A percentile compares a stretch with the other conserved stretches of the same genome.
phyloP scores from a whole-genome alignment of 2,888 invertebrate genomes.

The Eristalis pertinax region DNA sequence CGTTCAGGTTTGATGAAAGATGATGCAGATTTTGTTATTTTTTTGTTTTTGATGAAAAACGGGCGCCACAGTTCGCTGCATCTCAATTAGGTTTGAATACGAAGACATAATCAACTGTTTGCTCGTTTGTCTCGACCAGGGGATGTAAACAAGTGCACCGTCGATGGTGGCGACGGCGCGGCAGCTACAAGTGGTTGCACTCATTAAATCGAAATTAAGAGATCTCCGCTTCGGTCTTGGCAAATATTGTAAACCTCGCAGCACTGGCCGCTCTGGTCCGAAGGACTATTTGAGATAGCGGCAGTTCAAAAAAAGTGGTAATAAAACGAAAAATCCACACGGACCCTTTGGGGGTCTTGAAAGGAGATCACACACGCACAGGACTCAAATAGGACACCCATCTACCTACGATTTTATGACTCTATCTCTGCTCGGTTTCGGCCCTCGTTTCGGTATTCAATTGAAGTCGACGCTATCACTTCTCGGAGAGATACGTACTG shows the following conservation, averaged over 20 bases:
- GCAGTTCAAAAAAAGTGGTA: constrained; percentile 35
- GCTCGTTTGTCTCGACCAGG: constrained; percentile 42
- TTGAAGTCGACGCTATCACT: constrained; percentile 6
- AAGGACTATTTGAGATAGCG: background rate
- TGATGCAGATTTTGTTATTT: background rate
- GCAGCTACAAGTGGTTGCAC: constrained; percentile 56
- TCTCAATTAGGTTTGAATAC: constrained; percentile 57
- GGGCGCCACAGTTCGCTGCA: constrained; percentile 64
- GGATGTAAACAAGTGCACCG: constrained; percentile 38
- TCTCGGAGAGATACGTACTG: background rate
- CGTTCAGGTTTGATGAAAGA: constrained; percentile 41
- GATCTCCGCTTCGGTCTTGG: background rate
- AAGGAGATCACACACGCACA: background rate
- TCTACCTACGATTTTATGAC: constrained; percentile 48
- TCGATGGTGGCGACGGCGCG: background rate
- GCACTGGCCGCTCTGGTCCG: background rate
- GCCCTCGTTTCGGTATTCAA: constrained; percentile 40
- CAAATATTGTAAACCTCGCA: constrained; percentile 54
- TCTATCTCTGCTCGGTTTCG: constrained; percentile 34
- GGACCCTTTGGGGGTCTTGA: background rate
- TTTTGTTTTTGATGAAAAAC: constrained; percentile 11
- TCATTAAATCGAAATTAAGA: constrained; percentile 57
- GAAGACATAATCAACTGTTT: constrained; percentile 49
- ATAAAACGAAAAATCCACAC: background rate
- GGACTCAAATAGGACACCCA: constrained; percentile 19